These are phyloP conservation scores for Cephalopachus bancanus DNA, from an alignment of 2,797 vertebrate species.

Conservation along the genomic window DNA sequence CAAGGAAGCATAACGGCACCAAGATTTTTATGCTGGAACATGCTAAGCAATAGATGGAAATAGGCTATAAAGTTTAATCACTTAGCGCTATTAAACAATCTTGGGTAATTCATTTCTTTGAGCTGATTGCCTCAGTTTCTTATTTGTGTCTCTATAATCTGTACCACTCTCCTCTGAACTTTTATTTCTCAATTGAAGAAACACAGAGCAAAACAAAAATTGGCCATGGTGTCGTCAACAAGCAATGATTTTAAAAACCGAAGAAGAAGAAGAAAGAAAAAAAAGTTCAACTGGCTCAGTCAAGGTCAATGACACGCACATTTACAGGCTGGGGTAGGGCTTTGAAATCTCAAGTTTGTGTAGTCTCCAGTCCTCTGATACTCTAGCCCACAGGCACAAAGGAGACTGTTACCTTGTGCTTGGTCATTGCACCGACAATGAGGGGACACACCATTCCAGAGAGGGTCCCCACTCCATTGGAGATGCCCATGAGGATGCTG, in stretches of 20 bases:
- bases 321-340: not conserved
- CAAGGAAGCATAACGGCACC: constrained; percentile 42
- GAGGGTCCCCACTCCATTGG: constrained; percentile 97
- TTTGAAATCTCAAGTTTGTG: not conserved
- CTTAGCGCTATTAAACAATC: constrained; percentile 62
- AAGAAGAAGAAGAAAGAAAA: not conserved
- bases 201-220: not conserved
- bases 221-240: not conserved
- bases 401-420: constrained; percentile 93
- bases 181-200: constrained; percentile 57
- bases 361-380: not conserved
- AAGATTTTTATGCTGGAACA: not conserved
- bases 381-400: not conserved
- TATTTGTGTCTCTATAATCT: constrained; percentile 10
- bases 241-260: not conserved
- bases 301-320: constrained; percentile 7
- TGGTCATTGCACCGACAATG: constrained; percentile 98
- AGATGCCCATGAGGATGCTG: constrained; percentile 99
- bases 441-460: constrained; percentile 99
- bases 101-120: constrained; percentile 37
- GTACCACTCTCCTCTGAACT: not conserved
- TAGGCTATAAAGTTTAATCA: constrained; percentile 44
- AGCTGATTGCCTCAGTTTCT: constrained; percentile 63
- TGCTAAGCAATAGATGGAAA: constrained; percentile 32
- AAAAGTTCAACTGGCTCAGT: not conserved